Conservation (phyloP, 2,888 invertebrate genomes). For the Kryphioiulus occultus region DNA sequence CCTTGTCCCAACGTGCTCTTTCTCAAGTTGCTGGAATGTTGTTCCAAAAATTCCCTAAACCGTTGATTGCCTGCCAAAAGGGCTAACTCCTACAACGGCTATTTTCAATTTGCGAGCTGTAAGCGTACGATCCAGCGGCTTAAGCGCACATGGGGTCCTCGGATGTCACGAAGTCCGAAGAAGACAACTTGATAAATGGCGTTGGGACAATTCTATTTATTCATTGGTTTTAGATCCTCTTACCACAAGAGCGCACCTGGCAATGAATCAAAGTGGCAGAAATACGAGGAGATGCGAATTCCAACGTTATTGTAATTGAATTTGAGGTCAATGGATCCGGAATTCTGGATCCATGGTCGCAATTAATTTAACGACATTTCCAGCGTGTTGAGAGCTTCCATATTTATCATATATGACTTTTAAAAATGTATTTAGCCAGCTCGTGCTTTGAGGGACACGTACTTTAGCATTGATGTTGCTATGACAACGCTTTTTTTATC, state of each 20-base stretch:
- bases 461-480: neutral
- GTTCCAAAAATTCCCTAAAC: neutral
- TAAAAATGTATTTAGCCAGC: neutral
- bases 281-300: neutral
- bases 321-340: neutral
- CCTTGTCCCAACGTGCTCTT: too few relatives aligned
- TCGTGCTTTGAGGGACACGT: neutral
- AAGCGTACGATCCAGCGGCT: neutral
- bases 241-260: slow-evolving; percentile 13
- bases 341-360: neutral
- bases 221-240: slow-evolving; percentile 36
- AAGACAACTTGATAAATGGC: slow-evolving; percentile 34
- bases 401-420: neutral
- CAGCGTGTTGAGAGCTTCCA: too few relatives aligned
- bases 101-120: neutral
- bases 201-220: slow-evolving; percentile 28
- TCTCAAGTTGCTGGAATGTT: too few relatives aligned
- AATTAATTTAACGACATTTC: neutral
- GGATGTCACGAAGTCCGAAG: neutral
- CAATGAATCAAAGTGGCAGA: slow-evolving; percentile 20
- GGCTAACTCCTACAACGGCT: neutral
- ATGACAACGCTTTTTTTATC: neutral
- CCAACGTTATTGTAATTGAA: neutral
- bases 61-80: slow-evolving; percentile 12
- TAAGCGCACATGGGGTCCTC: slow-evolving; percentile 25